Conservation (phyloP, 53 echinoderm and acorn worm species). For the Antedon mediterranea region DNA sequence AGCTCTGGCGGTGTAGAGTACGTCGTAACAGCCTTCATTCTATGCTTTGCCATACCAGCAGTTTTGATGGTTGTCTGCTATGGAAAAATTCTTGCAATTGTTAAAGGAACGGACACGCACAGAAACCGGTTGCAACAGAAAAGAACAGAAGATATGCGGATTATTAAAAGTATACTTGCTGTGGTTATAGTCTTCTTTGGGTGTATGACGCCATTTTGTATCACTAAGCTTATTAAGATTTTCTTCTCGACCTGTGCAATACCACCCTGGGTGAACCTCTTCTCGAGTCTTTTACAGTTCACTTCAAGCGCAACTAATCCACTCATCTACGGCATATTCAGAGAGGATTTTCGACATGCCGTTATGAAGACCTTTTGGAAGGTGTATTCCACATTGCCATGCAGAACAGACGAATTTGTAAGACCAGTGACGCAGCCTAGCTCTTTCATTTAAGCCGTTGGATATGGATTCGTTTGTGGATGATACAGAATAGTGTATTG, state of each 20-base stretch:
- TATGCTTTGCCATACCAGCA: constrained; percentile 11
- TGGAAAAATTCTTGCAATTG: constrained; percentile 1
- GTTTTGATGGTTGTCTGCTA: constrained; percentile 12
- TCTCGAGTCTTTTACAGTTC: constrained; percentile 5
- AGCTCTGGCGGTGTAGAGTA: constrained; percentile 8
- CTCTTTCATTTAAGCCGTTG: not conserved
- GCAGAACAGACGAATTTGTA: not conserved
- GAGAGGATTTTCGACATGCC: constrained; percentile 14
- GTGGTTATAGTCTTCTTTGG: constrained; percentile 16
- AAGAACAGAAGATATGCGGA: not conserved
- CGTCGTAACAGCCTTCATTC: constrained; percentile 15
- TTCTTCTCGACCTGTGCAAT: not conserved
- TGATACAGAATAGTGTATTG: too few relatives aligned
- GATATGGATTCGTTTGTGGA: too few relatives aligned
- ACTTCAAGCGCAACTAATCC: constrained; percentile 21
- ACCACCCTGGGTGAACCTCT: constrained; percentile 8
- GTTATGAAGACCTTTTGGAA: constrained; percentile 1
- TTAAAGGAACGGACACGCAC: not conserved
- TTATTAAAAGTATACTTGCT: constrained; percentile 15
- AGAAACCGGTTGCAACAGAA: not conserved
- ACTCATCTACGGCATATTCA: constrained; percentile 25
- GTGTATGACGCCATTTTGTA: constrained; percentile 10
- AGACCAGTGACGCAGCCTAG: not conserved
- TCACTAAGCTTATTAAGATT: constrained; percentile 5
- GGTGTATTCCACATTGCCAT: not conserved